A percentile compares a stretch with the other conserved stretches of the same genome.
These are phyloP conservation scores for Connochaetes taurinus DNA, from an alignment of 2,113 vertebrate genomes.

Conservation along the genomic window DNA sequence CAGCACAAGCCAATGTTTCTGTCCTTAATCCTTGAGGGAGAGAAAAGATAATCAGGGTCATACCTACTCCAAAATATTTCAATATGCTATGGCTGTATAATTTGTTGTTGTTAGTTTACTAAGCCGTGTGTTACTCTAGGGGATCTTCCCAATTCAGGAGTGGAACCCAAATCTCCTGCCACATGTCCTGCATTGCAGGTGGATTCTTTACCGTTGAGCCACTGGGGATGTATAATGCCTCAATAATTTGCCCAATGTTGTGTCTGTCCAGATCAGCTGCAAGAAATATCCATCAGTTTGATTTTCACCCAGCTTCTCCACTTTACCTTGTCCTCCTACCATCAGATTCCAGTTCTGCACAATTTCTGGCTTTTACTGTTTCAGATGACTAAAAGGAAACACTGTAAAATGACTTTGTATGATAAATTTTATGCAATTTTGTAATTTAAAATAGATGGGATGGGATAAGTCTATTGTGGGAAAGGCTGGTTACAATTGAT, in stretches of 20 bases:
- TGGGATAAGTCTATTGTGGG: neutral
- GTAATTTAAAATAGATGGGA: neutral
- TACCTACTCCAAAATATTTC: neutral
- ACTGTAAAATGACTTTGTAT: neutral
- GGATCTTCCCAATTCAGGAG: neutral
- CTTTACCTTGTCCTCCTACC: neutral
- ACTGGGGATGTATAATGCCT: neutral
- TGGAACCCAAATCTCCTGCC: neutral
- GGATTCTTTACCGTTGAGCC: neutral
- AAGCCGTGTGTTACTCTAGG: neutral
- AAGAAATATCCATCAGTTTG: neutral
- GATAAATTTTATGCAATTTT: constrained; percentile 26
- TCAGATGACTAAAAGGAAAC: neutral
- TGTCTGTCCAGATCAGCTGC: neutral
- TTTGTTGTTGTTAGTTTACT: neutral
- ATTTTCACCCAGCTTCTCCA: neutral
- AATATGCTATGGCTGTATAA: neutral
- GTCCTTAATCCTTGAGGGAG: neutral
- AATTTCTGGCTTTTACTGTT: neutral
- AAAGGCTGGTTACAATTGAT: constrained; percentile 32
- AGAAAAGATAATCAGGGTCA: neutral
- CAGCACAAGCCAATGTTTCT: neutral
- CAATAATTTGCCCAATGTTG: neutral
- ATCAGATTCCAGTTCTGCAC: neutral
- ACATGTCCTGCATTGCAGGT: neutral